Evolutionary conservation across 2,113 vertebrate genomes (phyloP).

Genomic region (Eurystomus gularis): DNA sequence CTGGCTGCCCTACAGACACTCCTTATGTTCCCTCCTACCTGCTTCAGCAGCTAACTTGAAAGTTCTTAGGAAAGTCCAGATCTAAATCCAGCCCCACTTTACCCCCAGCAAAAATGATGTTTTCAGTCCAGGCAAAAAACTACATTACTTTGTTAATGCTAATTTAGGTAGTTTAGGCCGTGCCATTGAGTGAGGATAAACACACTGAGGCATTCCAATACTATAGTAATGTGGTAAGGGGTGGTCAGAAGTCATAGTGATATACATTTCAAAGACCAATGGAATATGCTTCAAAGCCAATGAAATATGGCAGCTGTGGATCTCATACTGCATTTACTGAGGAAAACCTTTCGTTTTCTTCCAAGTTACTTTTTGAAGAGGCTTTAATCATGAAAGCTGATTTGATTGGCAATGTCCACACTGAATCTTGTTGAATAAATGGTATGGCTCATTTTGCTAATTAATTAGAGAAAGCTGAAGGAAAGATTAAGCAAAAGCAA

Average conservation of each 20-base stretch:
- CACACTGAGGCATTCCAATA: not conserved
- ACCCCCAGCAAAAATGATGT: not conserved
- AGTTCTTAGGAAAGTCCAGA: not conserved
- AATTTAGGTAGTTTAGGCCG: not conserved
- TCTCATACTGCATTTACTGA: not conserved
- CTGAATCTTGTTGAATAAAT: constrained; percentile 20
- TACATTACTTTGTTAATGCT: not conserved
- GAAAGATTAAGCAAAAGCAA: constrained; percentile 38
- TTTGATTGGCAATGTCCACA: constrained; percentile 5
- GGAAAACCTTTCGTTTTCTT: not conserved
- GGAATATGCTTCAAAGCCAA: not conserved
- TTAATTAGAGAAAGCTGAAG: constrained; percentile 15
- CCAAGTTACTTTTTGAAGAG: not conserved
- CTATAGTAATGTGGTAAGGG: not conserved
- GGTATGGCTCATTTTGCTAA: not conserved
- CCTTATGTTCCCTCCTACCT: not conserved
- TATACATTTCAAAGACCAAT: not conserved
- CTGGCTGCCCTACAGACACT: not conserved
- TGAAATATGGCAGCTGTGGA: not conserved
- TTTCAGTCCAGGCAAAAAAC: not conserved
- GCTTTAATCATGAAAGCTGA: constrained; percentile 4
- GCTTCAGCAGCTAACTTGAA: not conserved
- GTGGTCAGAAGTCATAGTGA: not conserved
- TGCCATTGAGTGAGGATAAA: not conserved
- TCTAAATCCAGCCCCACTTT: not conserved